phyloP scores from a whole-genome alignment of 2,113 vertebrate species.

The Talpa occidentalis region DNA sequence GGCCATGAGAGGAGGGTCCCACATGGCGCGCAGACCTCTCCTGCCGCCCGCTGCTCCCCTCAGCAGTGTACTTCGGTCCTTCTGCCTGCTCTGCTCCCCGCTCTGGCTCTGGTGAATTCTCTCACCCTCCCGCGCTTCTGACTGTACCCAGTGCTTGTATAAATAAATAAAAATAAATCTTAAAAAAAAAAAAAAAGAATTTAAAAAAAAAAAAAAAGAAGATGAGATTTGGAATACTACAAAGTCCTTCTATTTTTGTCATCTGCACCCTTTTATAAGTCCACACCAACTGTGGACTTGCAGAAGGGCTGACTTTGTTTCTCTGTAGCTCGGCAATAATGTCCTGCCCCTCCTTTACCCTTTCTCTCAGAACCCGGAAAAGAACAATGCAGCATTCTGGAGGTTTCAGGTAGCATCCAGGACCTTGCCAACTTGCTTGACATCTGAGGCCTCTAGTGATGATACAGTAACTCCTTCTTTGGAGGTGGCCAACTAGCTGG shows the following conservation, averaged over 20 bases:
- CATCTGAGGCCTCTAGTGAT: conserved; percentile 57
- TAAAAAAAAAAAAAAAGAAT: too few species aligned
- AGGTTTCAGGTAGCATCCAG: conserved; percentile 71
- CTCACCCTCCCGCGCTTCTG: too few species aligned
- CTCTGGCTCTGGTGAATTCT: too few species aligned
- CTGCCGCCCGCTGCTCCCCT: too few species aligned
- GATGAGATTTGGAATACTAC: background rate
- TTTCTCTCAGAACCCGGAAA: conserved; percentile 34
- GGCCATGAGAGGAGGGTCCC: too few species aligned
- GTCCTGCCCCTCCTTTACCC: background rate
- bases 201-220: too few species aligned
- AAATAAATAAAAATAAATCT: too few species aligned
- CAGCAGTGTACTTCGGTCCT: too few species aligned
- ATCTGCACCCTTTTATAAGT: conserved; percentile 59
- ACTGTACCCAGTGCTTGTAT: too few species aligned
- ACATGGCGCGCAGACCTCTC: too few species aligned
- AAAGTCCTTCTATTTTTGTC: conserved; percentile 21
- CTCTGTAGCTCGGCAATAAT: conserved; percentile 1
- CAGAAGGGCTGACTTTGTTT: conserved; percentile 50
- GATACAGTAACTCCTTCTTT: conserved; percentile 61
- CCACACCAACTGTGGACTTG: background rate
- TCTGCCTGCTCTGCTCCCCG: too few species aligned
- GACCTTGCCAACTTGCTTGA: conserved; percentile 64
- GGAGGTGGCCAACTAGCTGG: conserved; percentile 53
- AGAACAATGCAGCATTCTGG: conserved; percentile 40